Percentiles rank a stretch among this genome's conserved stretches.
Evolutionary conservation across 2,888 invertebrate genomes (phyloP).

Genomic region (Ellobium chinense): DNA sequence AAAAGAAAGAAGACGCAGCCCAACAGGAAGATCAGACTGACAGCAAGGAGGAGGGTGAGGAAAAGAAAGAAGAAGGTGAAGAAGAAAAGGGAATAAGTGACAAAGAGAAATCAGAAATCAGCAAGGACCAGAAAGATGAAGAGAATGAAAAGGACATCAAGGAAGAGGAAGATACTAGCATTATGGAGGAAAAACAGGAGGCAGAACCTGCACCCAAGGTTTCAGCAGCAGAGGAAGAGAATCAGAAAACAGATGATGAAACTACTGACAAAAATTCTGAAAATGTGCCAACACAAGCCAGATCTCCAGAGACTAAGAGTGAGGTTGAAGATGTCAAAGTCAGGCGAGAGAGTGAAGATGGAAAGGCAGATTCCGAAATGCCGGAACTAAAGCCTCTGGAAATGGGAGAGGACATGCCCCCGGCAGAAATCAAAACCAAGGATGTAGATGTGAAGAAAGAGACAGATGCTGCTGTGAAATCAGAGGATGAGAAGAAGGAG

Average conservation of each 20-base stretch:
- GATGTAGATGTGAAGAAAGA: constrained; percentile 36
- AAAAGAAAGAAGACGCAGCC: constrained; percentile 47
- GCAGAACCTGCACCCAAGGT: not conserved
- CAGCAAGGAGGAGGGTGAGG: constrained; percentile 47
- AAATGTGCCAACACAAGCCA: not conserved
- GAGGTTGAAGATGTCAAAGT: not conserved
- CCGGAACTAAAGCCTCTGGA: constrained; percentile 31
- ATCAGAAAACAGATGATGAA: not conserved
- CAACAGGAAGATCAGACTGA: not conserved
- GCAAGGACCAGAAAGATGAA: constrained; percentile 32
- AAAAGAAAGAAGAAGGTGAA: constrained; percentile 42
- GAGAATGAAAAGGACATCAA: constrained; percentile 42
- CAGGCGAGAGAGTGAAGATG: too few species aligned
- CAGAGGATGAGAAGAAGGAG: constrained; percentile 14
- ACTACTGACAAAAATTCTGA: not conserved
- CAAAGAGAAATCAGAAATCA: constrained; percentile 36
- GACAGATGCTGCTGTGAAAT: constrained; percentile 35
- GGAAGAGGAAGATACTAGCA: constrained; percentile 37
- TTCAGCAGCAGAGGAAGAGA: constrained; percentile 39
- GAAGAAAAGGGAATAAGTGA: constrained; percentile 35
- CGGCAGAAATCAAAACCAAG: constrained; percentile 13
- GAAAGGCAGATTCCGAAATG: constrained; percentile 22
- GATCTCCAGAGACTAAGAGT: not conserved
- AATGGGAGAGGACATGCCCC: constrained; percentile 30
- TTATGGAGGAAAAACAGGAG: constrained; percentile 40